Evolutionary conservation across 2,888 invertebrate species (phyloP), one percentile per base, ranked within the genome.

Genomic region (Andrena flavipes): DNA sequence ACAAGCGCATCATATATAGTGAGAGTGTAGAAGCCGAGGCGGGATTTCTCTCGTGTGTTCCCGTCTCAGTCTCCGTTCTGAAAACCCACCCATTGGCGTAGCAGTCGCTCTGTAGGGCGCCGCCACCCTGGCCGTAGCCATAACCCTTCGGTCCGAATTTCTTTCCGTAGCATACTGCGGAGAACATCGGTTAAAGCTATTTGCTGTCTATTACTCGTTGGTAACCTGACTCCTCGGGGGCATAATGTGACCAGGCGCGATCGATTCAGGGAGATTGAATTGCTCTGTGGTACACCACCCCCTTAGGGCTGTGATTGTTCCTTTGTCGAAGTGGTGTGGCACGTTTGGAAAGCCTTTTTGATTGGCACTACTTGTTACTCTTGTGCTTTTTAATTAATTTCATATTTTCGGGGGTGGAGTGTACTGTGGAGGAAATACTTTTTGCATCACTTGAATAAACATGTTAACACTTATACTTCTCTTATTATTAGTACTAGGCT

Each of bases 141-240:
- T 99, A 99, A 94, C 98, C 98, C 95, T 98, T 99, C 92, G 99
- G 99, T 92, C 99, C 99, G 95, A 98, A 99, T 96, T 97, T 98
- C 96, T 98, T 98, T 94, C 97, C 98, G 95, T 99, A 99, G 96
- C 99, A 99, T 93, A 97, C 97, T 98, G 95, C 92, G 93, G 90
- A 93, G 88, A 92, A 92, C 84, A 91, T 88, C 88, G 75, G 91
- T 93, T 93, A 92, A 90, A 91, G 86, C 64, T 82, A 86, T 87
- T 86, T 86, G 77, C 42, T 42, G 84, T 86, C 75, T 49, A 60
- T 71, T 84, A 62, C 42, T 56, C 26, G 33, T 63, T 29, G 80
- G 42, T 42, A 42, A 42, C 76, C 73, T 63, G 54, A 56, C 70
- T 23, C 59, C 56, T 8, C 13, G 7, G 16, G 60, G 33, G 23